These are phyloP conservation scores for Melopsittacus undulatus DNA, from an alignment of 2,797 vertebrate genomes.

Conservation along the genomic window DNA sequence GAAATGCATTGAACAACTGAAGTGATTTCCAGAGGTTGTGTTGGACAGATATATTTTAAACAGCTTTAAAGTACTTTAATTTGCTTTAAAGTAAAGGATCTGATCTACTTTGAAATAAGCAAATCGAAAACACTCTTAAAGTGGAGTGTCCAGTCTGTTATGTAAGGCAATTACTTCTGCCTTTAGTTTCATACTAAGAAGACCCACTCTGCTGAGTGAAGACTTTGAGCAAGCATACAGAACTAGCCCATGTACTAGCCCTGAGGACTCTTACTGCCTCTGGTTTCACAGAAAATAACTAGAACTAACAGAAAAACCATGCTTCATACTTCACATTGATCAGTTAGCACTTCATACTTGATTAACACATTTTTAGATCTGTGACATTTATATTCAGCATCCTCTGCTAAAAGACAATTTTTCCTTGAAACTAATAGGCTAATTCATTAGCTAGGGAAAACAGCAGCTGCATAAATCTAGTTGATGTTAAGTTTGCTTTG, in stretches of 20 bases:
- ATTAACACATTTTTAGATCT: not conserved
- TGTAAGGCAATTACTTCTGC: not conserved
- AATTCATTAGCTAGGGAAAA: not conserved
- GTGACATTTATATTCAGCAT: not conserved
- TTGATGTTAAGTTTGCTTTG: fast-evolving
- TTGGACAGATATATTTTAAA: not conserved
- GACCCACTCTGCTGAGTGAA: not conserved
- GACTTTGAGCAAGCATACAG: not conserved
- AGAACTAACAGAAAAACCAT: not conserved
- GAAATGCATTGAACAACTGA: not conserved
- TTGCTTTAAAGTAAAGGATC: not conserved
- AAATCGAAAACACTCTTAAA: not conserved
- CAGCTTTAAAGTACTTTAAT: not conserved
- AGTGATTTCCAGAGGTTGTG: not conserved
- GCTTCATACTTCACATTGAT: not conserved
- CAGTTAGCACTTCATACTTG: not conserved
- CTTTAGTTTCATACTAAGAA: not conserved
- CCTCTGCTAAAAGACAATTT: not conserved
- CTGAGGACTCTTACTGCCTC: not conserved
- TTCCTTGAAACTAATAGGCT: not conserved
- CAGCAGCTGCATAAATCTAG: not conserved
- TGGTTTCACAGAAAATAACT: not conserved
- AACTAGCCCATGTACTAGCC: not conserved
- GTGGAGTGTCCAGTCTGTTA: not conserved
- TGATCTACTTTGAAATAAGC: not conserved